Evolutionary conservation across 35 echinoderm and acorn worm species (phyloP), one percentile per base, ranked within the genome.

Genomic region (Apostichopus californicus): DNA sequence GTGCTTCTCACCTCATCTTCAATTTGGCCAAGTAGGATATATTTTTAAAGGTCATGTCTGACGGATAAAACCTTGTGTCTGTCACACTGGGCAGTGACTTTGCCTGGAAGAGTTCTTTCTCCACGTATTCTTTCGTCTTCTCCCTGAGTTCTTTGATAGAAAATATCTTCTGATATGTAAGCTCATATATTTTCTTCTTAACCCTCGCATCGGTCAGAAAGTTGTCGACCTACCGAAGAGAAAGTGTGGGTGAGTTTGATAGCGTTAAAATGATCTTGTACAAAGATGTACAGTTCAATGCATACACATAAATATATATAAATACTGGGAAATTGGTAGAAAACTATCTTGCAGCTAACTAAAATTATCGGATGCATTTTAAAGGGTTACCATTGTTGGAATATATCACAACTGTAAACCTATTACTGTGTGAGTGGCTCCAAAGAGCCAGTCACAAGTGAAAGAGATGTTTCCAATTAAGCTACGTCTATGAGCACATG

Each of bases 11-110:
- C 89, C 89, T 91, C 89, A 91, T 91, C 57, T 79, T 91, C n/a
- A 91, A 60, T 79, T 56, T 91, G 56, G 89, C 89, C 53, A 78
- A 54, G 73, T 91, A 91, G 17, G 26, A 78, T 59, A 91, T 78
- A 91, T 91, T 91, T 26, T 91, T 91, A 54, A 91, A 79, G 5
- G 89, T 91, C 26, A 60, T 77, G 57, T 79, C 77, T 3, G 89
- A 79, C 0, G 89, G 89, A 59, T 57, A 28, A 13, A 77, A 91
- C 79, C 89, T 91, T 57, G 71, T 91, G 77, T 91, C 77, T 10
- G 89, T 91, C 3, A 55, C 5, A n/a, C 46, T 56, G 1, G 89
- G 89, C 5, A 59, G 73, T 53, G 54, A 5, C n/a, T 79, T 59
- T 25, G 73, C 89, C 55, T 79, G 75, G 55, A 91, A 91, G 24